Evolutionary conservation across 2,888 invertebrate species (phyloP).

Genomic region (Lasioglossum vierecki): DNA sequence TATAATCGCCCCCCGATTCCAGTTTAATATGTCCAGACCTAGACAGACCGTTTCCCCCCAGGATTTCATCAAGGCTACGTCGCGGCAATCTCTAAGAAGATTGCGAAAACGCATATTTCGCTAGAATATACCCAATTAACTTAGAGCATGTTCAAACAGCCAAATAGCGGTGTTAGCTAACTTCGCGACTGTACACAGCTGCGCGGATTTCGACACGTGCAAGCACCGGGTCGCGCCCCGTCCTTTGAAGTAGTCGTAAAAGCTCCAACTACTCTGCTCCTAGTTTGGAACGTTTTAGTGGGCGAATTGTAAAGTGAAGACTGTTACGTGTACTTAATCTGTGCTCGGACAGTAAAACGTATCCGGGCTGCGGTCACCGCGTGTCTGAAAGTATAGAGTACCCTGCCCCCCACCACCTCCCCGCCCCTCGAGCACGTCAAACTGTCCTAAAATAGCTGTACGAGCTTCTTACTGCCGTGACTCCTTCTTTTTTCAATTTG

Average conservation of each 20-base stretch:
- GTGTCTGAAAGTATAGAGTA: background rate
- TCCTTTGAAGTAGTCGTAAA: conserved; percentile 56
- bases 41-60: background rate
- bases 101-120: conserved; percentile 4
- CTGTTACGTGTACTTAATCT: conserved; percentile 44
- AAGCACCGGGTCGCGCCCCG: conserved; percentile 15
- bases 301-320: conserved; percentile 39
- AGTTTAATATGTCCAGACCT: background rate
- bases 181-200: background rate
- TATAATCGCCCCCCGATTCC: background rate
- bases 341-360: conserved; percentile 22
- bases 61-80: background rate
- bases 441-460: background rate
- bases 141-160: background rate
- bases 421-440: background rate
- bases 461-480: background rate
- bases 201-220: conserved; percentile 20
- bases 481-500: background rate
- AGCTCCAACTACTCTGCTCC: conserved; percentile 31
- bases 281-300: conserved; percentile 47
- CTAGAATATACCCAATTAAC: background rate
- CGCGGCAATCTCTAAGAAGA: background rate
- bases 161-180: conserved; percentile 11
- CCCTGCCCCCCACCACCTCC: background rate
- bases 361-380: background rate